phyloP scores from a whole-genome alignment of 2,888 invertebrate species.

The Tribolium freemani region DNA sequence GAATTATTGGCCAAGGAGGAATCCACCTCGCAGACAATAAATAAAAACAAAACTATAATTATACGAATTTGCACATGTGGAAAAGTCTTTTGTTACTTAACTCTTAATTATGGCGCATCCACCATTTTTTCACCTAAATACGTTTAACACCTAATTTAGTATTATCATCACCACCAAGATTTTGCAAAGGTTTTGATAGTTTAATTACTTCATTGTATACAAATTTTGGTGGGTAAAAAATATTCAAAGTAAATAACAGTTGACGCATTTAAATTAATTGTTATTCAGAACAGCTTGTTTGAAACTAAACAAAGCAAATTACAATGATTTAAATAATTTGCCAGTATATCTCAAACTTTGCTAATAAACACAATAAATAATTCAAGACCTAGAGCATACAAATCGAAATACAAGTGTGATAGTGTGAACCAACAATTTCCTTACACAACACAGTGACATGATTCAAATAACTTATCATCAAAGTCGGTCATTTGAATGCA shows the following conservation, averaged over 20 bases:
- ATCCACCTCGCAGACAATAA: not conserved
- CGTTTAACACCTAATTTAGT: too few relatives aligned
- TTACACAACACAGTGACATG: not conserved
- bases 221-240: not conserved
- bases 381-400: not conserved
- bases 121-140: not conserved
- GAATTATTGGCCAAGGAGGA: not conserved
- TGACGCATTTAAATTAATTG: not conserved
- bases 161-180: too few relatives aligned
- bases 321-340: not conserved
- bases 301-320: not conserved
- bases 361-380: not conserved
- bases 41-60: not conserved
- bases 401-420: not conserved
- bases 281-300: not conserved
- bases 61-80: not conserved
- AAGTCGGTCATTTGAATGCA: conserved; percentile 18
- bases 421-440: not conserved
- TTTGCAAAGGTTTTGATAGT: not conserved
- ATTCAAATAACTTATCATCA: not conserved
- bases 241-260: not conserved
- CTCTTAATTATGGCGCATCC: not conserved
- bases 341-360: not conserved
- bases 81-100: too few relatives aligned
- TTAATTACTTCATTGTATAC: not conserved